Base-by-base conservation (phyloP, 2,888 invertebrate genomes). In the Aphidius colemani region DNA sequence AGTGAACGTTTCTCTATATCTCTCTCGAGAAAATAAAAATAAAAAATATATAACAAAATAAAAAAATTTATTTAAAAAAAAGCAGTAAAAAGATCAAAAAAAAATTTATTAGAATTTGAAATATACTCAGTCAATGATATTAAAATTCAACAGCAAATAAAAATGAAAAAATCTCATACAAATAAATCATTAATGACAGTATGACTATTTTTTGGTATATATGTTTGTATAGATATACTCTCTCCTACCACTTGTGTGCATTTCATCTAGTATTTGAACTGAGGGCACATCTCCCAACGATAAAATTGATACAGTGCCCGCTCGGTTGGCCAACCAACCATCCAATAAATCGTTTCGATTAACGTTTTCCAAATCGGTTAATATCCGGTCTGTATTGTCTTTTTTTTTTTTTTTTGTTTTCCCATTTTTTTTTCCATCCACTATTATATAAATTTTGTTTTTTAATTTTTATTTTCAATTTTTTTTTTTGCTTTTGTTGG, bases 301-400 rank as follows among this genome's bases (percentile, higher is more conserved):
- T 59, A 63, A 63, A 63, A 53, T 41, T 63, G 59, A 59, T 63
- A 63, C 53, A 53, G 63, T 53, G 40, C 39, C 45, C 30, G 46
- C 39, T 46, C 57, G 57, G 57, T 57, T 57, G 57, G 57, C 46
- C 57, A 39, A 59, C 48, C 30, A 43, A 48, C 60, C 55, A 39
- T 44, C 56, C 64, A 64, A 64, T 64, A 64, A 64, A 64, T 60
- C 60, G 53, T 60, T 60, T 64, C 64, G 53, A 64, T 64, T 60
- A 64, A 64, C 56, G 56, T 60, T 64, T 60, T 64, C 59, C 55
- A 64, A 64, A 60, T 55, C 55, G 64, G 60, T 64, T 64, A 64
- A 64, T 64, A 64, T 64, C 64, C 64, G 64, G 64, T 48, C 40
- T 49, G 44, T 57, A 49, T 45, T 30, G 30, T 30, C 30, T 49